A percentile compares a stretch with the other conserved stretches of the same genome.
phyloP scores from a whole-genome alignment of 2,113 vertebrate genomes.

The Microcebus tavaratra region DNA sequence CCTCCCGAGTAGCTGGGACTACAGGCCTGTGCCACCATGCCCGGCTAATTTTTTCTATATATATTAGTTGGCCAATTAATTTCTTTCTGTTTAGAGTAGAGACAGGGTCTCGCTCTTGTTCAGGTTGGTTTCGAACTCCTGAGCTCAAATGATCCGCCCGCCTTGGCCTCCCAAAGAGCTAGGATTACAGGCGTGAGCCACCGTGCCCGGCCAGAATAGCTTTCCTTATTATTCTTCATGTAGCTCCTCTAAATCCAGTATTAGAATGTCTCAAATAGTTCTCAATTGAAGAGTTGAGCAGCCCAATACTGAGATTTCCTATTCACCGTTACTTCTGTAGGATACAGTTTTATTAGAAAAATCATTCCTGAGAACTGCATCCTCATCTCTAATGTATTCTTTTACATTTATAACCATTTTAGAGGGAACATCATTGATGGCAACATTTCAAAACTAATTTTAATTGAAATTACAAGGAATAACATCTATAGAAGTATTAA shows the following conservation, averaged over 20 bases:
- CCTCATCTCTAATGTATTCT: not conserved
- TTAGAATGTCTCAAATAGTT: constrained; percentile 10
- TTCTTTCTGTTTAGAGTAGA: too few species aligned
- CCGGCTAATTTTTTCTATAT: too few species aligned
- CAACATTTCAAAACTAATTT: constrained; percentile 50
- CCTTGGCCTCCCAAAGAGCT: too few species aligned
- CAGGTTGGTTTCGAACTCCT: too few species aligned
- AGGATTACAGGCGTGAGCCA: too few species aligned
- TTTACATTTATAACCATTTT: not conserved
- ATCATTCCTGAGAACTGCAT: not conserved
- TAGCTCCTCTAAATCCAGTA: not conserved
- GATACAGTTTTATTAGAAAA: not conserved
- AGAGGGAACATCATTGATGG: not conserved
- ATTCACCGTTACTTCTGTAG: not conserved
- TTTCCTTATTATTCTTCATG: constrained; percentile 12
- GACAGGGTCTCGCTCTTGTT: too few species aligned
- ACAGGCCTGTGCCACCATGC: too few species aligned
- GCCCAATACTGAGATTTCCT: not conserved
- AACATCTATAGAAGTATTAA: not conserved
- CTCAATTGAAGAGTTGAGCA: not conserved
- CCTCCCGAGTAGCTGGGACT: too few species aligned
- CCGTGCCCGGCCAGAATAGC: not conserved
- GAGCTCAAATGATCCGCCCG: too few species aligned
- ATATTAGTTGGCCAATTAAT: too few species aligned
- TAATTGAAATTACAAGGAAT: constrained; percentile 30